Conservation (phyloP, 1,140 invertebrate species). For the Globodera ellingtonae region DNA sequence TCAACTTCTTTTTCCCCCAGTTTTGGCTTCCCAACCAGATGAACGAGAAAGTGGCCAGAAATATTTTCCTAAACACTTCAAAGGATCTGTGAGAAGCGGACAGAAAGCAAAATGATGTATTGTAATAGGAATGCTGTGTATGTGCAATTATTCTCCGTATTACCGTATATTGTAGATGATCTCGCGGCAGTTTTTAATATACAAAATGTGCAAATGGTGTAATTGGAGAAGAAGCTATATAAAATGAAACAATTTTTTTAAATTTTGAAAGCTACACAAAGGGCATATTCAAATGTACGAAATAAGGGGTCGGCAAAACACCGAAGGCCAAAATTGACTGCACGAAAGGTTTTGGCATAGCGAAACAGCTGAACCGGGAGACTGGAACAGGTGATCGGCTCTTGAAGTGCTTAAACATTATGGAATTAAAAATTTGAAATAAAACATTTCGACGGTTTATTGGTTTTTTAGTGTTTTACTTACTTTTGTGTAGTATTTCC, state of each 20-base stretch:
- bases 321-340: constrained; percentile 42
- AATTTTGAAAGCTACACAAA: constrained; percentile 13
- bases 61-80: constrained; percentile 52
- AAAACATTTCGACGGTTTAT: constrained; percentile 1
- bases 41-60: constrained; percentile 45
- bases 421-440: not conserved
- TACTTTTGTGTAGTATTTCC: constrained; percentile 46
- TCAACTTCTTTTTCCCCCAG: constrained; percentile 53
- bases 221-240: too few species aligned
- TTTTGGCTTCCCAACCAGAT: constrained; percentile 51
- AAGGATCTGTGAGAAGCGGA: constrained; percentile 35
- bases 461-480: constrained; percentile 4
- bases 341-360: constrained; percentile 47
- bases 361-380: constrained; percentile 35
- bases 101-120: too few species aligned
- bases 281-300: constrained; percentile 46
- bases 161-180: too few species aligned
- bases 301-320: constrained; percentile 36
- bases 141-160: too few species aligned
- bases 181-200: too few species aligned
- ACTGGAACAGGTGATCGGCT: constrained; percentile 33
- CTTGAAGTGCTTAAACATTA: constrained; percentile 48
- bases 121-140: too few species aligned
- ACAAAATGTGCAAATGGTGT: too few species aligned
- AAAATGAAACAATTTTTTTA: too few species aligned